Evolutionary conservation across 2,888 invertebrate genomes (phyloP).

Genomic region (Nomada ferruginata): DNA sequence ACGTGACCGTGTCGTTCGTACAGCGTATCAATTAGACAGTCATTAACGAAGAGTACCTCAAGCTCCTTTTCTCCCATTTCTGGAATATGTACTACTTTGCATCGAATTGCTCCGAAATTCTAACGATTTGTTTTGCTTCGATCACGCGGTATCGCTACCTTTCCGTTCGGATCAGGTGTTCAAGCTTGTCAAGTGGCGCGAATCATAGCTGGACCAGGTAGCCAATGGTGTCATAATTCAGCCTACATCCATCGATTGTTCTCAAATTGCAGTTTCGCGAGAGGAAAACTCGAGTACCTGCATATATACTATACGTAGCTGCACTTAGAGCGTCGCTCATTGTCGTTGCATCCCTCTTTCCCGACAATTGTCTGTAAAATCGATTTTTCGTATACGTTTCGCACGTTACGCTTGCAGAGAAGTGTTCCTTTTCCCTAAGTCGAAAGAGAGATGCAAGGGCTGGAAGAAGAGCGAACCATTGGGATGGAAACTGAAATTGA

Average conservation of each 20-base stretch:
- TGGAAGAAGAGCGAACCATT: too few species aligned
- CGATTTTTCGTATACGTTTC: too few species aligned
- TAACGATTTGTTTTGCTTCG: too few species aligned
- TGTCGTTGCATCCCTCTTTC: conserved; percentile 53
- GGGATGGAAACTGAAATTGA: too few species aligned
- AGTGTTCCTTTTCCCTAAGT: too few species aligned
- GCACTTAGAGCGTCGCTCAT: conserved; percentile 54
- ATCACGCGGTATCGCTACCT: background rate
- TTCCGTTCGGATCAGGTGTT: background rate
- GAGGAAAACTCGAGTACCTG: conserved; percentile 43
- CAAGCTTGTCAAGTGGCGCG: background rate
- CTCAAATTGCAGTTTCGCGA: conserved; percentile 38
- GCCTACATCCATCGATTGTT: conserved; percentile 18
- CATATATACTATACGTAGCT: conserved; percentile 1
- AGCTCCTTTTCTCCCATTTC: too few species aligned
- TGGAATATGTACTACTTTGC: background rate
- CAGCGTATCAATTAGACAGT: too few species aligned
- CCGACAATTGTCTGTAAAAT: too few species aligned
- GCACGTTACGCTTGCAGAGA: too few species aligned
- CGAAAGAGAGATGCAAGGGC: too few species aligned
- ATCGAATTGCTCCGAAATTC: too few species aligned
- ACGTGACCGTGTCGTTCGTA: background rate
- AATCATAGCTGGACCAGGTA: conserved; percentile 61
- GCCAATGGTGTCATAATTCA: conserved; percentile 42
- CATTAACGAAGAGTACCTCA: too few species aligned